Conservation (phyloP, 1,140 invertebrate genomes). For the Brachionus asplanchnoidis region DNA sequence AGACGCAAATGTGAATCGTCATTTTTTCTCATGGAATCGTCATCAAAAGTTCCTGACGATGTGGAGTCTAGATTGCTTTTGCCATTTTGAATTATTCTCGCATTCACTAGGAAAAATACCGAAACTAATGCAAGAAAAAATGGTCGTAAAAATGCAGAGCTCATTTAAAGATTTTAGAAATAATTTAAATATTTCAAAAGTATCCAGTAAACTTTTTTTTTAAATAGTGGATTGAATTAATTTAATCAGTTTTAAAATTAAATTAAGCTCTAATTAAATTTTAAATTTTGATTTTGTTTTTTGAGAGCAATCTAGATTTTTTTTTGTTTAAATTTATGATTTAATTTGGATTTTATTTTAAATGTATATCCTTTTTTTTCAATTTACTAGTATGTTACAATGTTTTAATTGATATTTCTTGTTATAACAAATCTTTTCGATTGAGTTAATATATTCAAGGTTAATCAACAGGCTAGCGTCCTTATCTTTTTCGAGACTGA, state of each 20-base stretch:
- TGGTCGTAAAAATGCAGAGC: not conserved
- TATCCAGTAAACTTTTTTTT: not conserved
- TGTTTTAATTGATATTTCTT: no score
- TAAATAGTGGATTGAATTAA: not conserved
- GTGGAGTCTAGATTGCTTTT: not conserved
- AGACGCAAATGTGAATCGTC: slow-evolving; percentile 35
- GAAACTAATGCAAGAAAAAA: not conserved
- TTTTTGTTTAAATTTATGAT: not conserved
- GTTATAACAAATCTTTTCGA: no score
- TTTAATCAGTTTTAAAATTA: no score
- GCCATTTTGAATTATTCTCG: not conserved
- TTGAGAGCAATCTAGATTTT: not conserved
- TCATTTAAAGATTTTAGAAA: not conserved
- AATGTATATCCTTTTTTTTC: no score
- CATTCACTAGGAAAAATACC: not conserved
- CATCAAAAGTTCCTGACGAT: not conserved
- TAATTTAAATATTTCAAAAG: not conserved
- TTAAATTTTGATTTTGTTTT: not conserved
- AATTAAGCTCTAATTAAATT: not conserved
- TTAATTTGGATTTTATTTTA: not conserved
- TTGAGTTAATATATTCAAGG: no score
- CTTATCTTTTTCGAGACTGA: no score
- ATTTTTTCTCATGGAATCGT: slow-evolving; percentile 1
- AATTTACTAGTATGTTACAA: no score
- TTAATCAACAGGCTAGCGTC: no score